Percentiles rank a stretch among this genome's conserved stretches.
These are phyloP conservation scores for Danio rerio DNA, from an alignment of 2,113 vertebrate species.

Conservation along the genomic window DNA sequence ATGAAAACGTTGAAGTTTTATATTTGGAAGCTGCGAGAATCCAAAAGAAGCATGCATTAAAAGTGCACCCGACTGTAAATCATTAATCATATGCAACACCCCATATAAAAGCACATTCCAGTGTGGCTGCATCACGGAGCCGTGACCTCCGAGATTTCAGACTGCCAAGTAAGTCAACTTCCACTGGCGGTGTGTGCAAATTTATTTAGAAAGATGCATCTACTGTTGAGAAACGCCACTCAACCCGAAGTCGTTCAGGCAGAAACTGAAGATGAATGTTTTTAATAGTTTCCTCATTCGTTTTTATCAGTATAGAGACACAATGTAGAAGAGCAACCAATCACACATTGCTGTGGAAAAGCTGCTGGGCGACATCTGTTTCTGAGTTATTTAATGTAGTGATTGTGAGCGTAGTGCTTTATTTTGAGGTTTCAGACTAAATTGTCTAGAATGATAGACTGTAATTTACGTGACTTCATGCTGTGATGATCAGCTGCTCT, in stretches of 20 bases:
- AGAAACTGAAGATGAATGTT: conserved; percentile 34
- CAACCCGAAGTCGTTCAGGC: conserved; percentile 3
- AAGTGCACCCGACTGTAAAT: conserved; percentile 37
- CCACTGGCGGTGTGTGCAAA: neutral
- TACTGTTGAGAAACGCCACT: conserved; percentile 1
- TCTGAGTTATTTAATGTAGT: conserved; percentile 19
- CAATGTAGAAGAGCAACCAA: conserved; percentile 42
- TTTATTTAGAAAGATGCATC: neutral
- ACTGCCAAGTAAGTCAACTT: conserved; percentile 38
- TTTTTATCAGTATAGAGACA: conserved; percentile 44
- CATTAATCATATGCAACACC: conserved; percentile 29
- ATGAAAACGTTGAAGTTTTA: neutral
- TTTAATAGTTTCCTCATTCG: conserved; percentile 15
- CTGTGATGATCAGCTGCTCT: neutral
- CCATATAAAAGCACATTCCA: conserved; percentile 42
- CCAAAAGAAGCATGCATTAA: conserved; percentile 2
- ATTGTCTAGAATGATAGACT: conserved; percentile 3
- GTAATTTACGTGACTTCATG: conserved; percentile 2
- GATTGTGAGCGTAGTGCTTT: conserved; percentile 12
- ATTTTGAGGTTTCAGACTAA: conserved; percentile 10
- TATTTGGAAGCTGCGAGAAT: conserved; percentile 5
- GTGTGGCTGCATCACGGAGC: conserved; percentile 40
- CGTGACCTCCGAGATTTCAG: conserved; percentile 35
- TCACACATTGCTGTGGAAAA: conserved; percentile 53
- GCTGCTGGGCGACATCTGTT: conserved; percentile 11